Base-by-base conservation (phyloP, 1,140 invertebrate genomes). In the Nasonia giraulti region DNA sequence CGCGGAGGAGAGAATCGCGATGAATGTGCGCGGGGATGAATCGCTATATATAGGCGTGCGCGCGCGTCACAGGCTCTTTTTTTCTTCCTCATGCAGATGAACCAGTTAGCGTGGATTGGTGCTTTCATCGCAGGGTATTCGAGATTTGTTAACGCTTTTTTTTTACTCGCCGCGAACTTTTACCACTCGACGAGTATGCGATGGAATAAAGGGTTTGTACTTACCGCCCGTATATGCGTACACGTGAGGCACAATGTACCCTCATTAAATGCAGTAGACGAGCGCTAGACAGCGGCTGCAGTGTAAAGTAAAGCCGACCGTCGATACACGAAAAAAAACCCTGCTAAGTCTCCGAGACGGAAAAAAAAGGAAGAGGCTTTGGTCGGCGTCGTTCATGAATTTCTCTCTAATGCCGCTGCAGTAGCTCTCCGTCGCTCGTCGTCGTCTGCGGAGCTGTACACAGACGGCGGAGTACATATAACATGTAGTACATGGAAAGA, bases 261-360 rank as follows among this genome's bases (percentile, higher is more conserved):
- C 74, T 68, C 81, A 62, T 83, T 77, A 77, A 83, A 76, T 77
- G 44, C 74, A 40, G 68, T 50, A 75, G 81, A 76, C 81, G 33
- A 82, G 73, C 31, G 44, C 50, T 33, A 75, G 50, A 75, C 81
- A 76, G 50, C 40, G 4, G 23, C 68, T 62, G 23, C 20, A 55
- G 33, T 77, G 76, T 27, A 44, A 8, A 27, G 23, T 78, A 78
- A 37, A 78, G 5, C 10, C 17, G 11, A 1, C 27, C n/a, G n/a
- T 62, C 23, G 55, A 37, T 20, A 66, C 14, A 27, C 68, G 23
- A 31, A 73, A 74, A 20, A 74, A 74, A 74, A 17, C 73, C 33
- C 31, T n/a, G 0, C 74, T 50, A 50, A n/a, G 33, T 77, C 75
- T 37, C 20, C 0, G 20, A 71, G 69, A 71, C 11, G 68, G 11